Evolutionary conservation across 2,888 invertebrate species (phyloP).

Genomic region (Ditylenchus weischeri): DNA sequence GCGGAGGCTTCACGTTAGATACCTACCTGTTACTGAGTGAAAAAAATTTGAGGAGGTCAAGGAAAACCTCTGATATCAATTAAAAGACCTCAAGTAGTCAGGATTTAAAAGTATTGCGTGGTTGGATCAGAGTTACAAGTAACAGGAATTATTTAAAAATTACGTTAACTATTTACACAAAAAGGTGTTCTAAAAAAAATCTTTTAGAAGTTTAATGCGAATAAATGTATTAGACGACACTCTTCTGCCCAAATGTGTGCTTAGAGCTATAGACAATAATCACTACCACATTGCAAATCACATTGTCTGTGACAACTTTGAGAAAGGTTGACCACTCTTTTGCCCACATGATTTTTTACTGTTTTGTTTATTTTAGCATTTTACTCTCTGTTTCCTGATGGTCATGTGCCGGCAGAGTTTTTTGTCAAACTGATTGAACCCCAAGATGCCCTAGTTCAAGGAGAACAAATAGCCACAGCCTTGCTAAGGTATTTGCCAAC

Average conservation of each 20-base stretch:
- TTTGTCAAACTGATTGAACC: conserved; percentile 13
- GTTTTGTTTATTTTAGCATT: conserved; percentile 13
- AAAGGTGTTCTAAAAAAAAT: too few relatives aligned
- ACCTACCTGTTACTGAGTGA: too few relatives aligned
- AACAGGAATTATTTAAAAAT: too few relatives aligned
- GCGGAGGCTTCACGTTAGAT: too few relatives aligned
- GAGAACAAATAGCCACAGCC: conserved; percentile 21
- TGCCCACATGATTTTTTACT: not conserved
- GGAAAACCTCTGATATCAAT: too few relatives aligned
- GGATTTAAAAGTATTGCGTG: too few relatives aligned
- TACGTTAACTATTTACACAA: too few relatives aligned
- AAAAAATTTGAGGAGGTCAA: too few relatives aligned
- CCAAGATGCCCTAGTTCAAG: conserved; percentile 5
- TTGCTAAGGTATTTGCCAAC: conserved; percentile 19
- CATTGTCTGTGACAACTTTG: conserved; percentile 20
- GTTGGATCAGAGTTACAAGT: too few relatives aligned
- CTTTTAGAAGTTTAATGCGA: conserved; percentile 8
- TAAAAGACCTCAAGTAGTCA: too few relatives aligned
- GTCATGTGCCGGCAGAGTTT: conserved; percentile 18
- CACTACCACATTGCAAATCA: conserved; percentile 23
- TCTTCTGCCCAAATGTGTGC: conserved; percentile 21
- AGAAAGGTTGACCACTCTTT: not conserved
- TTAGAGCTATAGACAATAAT: conserved; percentile 15
- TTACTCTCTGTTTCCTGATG: conserved; percentile 22
- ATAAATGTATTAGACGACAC: conserved; percentile 14